Conservation (phyloP, 2,797 vertebrate species). For the Eidolon dupreanum region DNA sequence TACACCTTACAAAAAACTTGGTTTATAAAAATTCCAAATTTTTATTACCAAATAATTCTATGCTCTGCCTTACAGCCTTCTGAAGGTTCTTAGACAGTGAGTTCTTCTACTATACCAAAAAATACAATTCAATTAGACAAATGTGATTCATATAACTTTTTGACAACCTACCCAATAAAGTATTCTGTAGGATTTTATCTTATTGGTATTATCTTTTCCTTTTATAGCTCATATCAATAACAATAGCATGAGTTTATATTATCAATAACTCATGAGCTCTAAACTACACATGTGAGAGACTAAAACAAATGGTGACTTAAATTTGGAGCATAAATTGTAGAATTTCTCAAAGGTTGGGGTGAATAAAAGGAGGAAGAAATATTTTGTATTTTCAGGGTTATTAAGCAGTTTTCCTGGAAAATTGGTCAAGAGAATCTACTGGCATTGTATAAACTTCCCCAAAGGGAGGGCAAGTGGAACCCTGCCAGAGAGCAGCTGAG, state of each 20-base stretch:
- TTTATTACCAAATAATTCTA: not conserved
- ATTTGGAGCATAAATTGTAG: not conserved
- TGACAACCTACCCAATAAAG: not conserved
- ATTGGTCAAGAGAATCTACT: not conserved
- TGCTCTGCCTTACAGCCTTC: not conserved
- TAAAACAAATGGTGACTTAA: not conserved
- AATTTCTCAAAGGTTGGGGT: not conserved
- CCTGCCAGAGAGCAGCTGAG: not conserved
- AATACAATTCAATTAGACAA: not conserved
- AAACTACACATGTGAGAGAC: not conserved
- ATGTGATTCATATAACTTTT: not conserved
- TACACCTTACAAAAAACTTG: not conserved
- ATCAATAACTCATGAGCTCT: not conserved
- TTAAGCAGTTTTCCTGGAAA: constrained; percentile 16
- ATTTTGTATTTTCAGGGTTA: not conserved
- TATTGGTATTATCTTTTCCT: not conserved
- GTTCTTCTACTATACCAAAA: not conserved
- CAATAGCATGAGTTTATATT: not conserved
- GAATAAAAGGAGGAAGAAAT: not conserved
- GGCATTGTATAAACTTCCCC: not conserved
- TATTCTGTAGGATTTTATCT: not conserved
- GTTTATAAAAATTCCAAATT: not conserved
- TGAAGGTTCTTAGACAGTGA: not conserved
- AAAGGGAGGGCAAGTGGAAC: not conserved
- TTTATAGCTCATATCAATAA: not conserved